Evolutionary conservation across 2,113 vertebrate species (phyloP), one percentile per base, ranked within the genome.

Genomic region (human): DNA sequence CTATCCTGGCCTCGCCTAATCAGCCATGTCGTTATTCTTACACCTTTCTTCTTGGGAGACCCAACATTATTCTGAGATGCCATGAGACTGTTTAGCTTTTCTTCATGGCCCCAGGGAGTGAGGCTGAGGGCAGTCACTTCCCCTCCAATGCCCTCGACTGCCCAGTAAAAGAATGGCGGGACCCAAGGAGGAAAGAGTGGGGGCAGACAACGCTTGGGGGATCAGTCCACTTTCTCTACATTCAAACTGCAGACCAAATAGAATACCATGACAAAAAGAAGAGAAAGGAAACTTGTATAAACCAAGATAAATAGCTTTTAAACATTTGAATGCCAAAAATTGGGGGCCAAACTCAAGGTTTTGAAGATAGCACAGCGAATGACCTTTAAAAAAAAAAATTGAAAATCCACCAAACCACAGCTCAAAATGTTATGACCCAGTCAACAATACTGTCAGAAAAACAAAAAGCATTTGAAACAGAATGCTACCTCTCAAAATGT

Each of bases 381-480:
- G 98, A 99, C 98, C 98, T 98, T 99, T 98, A 97, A 99, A 97
- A 99, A 98, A 96, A 97, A 98, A 98, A 98, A 90, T 90, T 97
- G 98, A 97, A 98, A 98, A 97, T 99, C 99, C 99, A 97, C 95
- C 95, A 97, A 96, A 95, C 94, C 94, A 97, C 93, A 98, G 99
- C 99, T 98, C 99, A 99, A 78, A 99, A 96, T 96, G 94, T 98
- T 97, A 98, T 1, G 66, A 96, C 92, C 93, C 98, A 98, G 99
- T 99, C 98, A 99, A 99, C 99, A 99, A 99, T 99, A 99, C 99
- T 99, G 99, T 99, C 99, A 99, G 94, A 98, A 98, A 98, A 99
- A 99, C 98, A 96, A 95, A 97, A 96, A 96, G 98, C 97, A 97
- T 98, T 97, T 98, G 95, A 61, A 98, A 98, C 83, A 48, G 91